Base-by-base conservation (phyloP, 2,797 vertebrate genomes). In the Atherinosoma microstoma region DNA sequence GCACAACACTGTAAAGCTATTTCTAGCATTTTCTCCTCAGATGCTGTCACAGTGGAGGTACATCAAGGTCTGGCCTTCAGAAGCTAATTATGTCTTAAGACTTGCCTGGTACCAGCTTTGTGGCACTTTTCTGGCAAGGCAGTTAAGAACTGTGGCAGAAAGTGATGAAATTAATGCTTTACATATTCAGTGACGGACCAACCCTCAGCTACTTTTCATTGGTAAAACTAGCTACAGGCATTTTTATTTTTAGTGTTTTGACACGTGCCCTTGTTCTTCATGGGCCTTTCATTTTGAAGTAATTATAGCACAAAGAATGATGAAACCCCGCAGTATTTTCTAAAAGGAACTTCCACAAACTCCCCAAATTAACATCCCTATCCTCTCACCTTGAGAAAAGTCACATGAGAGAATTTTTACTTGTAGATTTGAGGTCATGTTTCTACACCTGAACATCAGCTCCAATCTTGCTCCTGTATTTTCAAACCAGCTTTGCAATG, bases 41-140 rank as follows among this genome's bases (percentile, higher is more conserved):
- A 79, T 80, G 57, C 75, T 27, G 24, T 60, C 54, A 70, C 32
- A 12, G 42, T 27, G 63, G 29, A 76, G 42, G 57, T 61, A 72
- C 75, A 77, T 82, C 73, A 75, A 76, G 71, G 69, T 73, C 58
- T 69, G 40, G 62, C 62, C 56, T 65, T 75, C 65, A 38, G 13
- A 79, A 68, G 75, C 72, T 75, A 80, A 86, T 79, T 76, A 64
- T 59, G 27, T 9, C 45, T n/a, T 63, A 51, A 64, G 59, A 73
- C 42, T 56, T 64, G 38, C 29, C 47, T 56, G 61, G 32, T 66
- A 61, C 9, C 45, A 36, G 38, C 67, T 64, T 66, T 40, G 13
- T 53, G 61, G 24, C 27, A 35, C 36, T 54, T 59, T 54, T 63
- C 38, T 59, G 74, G 57, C 18, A 22, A 69, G 57, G 30, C 51